Evolutionary conservation across 1,140 invertebrate species (phyloP).

Genomic region (Anadara kagoshimensis): DNA sequence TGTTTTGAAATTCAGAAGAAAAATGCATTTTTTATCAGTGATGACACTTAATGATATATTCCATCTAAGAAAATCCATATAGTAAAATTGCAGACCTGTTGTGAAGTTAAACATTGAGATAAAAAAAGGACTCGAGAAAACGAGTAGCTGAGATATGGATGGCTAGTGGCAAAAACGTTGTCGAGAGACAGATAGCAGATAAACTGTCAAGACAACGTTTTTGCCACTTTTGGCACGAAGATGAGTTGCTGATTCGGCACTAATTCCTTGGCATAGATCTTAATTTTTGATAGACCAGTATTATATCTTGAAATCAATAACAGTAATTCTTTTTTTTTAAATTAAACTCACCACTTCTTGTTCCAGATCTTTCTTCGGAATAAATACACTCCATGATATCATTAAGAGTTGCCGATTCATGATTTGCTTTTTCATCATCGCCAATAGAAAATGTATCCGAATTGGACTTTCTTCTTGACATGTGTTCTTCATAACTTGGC

Average conservation of each 20-base stretch:
- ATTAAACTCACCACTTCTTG: background rate
- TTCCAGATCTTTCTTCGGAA: background rate
- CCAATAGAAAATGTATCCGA: too few species aligned
- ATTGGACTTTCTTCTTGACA: background rate
- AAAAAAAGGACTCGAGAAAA: too few species aligned
- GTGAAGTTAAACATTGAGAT: too few species aligned
- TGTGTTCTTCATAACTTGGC: constrained; percentile 12
- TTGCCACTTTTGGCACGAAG: background rate
- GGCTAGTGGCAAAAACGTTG: background rate
- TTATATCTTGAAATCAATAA: background rate
- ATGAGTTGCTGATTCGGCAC: too few species aligned
- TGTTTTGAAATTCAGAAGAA: too few species aligned
- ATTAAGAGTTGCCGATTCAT: background rate
- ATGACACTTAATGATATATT: too few species aligned
- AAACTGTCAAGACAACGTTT: background rate
- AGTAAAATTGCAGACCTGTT: too few species aligned
- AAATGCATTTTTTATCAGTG: too few species aligned
- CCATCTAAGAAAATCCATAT: too few species aligned
- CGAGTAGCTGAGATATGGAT: too few species aligned
- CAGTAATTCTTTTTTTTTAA: background rate
- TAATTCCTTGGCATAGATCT: background rate
- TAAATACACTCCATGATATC: constrained; percentile 20
- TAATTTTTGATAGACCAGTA: background rate
- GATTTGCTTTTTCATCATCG: background rate
- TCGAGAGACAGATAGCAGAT: background rate